Evolutionary conservation across 2,888 invertebrate genomes (phyloP).

Genomic region (Diloba caeruleocephala): DNA sequence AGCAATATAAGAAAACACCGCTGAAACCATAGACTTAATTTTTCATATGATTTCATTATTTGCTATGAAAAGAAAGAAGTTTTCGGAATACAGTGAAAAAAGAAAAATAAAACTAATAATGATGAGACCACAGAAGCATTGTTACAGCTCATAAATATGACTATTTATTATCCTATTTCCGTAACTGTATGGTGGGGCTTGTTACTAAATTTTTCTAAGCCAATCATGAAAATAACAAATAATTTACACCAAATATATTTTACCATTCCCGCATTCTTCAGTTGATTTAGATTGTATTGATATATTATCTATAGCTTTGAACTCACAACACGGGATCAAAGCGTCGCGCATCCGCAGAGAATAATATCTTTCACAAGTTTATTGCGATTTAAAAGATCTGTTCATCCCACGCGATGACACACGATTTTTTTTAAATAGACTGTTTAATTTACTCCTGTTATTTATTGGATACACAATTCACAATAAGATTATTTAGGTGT

Average conservation of each 20-base stretch:
- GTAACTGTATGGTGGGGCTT: no score
- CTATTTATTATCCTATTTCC: no score
- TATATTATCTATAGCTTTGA: slow-evolving; percentile 43
- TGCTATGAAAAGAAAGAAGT: no score
- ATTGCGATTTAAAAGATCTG: slow-evolving; percentile 45
- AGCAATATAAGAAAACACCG: no score
- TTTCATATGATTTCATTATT: no score
- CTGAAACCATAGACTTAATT: no score
- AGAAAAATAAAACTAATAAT: no score
- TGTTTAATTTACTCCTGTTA: slow-evolving; percentile 8
- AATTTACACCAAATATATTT: slow-evolving; percentile 30
- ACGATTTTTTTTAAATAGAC: neutral
- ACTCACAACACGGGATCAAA: slow-evolving; percentile 43
- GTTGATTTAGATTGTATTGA: slow-evolving; percentile 32
- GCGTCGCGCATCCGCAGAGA: slow-evolving; percentile 42
- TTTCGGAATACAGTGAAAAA: no score
- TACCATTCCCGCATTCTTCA: slow-evolving; percentile 39
- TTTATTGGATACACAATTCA: neutral
- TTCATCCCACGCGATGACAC: slow-evolving; percentile 22
- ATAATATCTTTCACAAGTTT: slow-evolving; percentile 40
- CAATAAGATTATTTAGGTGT: neutral
- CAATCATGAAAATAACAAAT: slow-evolving; percentile 23
- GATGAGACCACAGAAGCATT: no score
- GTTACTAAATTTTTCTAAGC: slow-evolving; percentile 8
- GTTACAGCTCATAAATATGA: no score